Conservation (phyloP, 1,140 invertebrate genomes). For the Drosophila sturtevanti region DNA sequence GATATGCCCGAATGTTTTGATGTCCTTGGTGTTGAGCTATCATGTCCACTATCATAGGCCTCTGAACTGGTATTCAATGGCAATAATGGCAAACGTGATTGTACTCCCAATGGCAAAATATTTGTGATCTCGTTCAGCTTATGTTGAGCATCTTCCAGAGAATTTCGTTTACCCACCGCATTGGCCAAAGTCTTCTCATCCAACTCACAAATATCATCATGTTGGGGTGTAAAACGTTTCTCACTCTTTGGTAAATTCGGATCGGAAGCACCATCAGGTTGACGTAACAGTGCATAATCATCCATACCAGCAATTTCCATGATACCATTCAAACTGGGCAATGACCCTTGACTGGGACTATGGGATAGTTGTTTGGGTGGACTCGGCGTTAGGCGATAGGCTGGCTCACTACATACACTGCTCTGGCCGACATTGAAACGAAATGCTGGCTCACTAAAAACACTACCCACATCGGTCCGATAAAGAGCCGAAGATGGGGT, state of each 20-base stretch:
- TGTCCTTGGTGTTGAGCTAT: conserved; percentile 89
- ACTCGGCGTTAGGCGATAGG: conserved; percentile 81
- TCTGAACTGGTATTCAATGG: conserved; percentile 82
- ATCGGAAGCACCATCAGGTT: conserved; percentile 95
- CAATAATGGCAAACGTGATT: conserved; percentile 82
- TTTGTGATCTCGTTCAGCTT: conserved; percentile 79
- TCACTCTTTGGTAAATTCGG: conserved; percentile 91
- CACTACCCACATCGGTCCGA: conserved; percentile 88
- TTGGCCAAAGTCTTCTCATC: conserved; percentile 84
- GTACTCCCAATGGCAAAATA: conserved; percentile 82
- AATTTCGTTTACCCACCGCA: conserved; percentile 84
- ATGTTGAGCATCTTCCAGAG: conserved; percentile 87
- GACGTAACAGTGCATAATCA: conserved; percentile 87
- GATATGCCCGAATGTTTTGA: conserved; percentile 90
- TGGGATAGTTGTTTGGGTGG: conserved; percentile 77
- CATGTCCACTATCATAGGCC: conserved; percentile 91
- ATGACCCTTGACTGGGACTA: conserved; percentile 78
- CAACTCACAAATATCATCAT: conserved; percentile 72
- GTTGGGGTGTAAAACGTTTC: conserved; percentile 77
- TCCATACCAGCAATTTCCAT: conserved; percentile 86
- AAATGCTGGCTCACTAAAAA: conserved; percentile 92
- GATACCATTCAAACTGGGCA: conserved; percentile 81
- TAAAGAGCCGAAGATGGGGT: conserved; percentile 85
- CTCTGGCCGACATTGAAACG: conserved; percentile 88
- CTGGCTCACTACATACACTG: conserved; percentile 86